phyloP scores from a whole-genome alignment of 2,888 invertebrate species.

The Andrena haemorrhoa region DNA sequence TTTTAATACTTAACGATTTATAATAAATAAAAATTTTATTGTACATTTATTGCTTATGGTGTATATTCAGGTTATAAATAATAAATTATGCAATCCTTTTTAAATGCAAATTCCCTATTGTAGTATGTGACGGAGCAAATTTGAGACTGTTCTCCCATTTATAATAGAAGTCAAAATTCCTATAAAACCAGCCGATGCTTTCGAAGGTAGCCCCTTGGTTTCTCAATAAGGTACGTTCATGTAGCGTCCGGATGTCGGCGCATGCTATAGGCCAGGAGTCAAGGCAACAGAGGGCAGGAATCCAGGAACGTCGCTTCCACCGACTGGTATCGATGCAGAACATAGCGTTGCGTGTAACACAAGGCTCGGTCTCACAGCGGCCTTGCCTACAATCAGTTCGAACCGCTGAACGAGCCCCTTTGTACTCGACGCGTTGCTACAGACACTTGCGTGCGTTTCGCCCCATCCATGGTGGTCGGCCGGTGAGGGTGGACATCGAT shows the following conservation, averaged over 20 bases:
- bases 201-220: background rate
- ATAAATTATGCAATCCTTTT: no score
- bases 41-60: no score
- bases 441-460: conserved; percentile 9
- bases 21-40: no score
- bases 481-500: conserved; percentile 21
- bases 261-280: background rate
- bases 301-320: background rate
- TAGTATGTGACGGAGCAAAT: no score
- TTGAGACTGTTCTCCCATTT: no score
- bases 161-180: no score
- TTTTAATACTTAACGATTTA: no score
- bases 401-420: conserved; percentile 26
- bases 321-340: conserved; percentile 17
- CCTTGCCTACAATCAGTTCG: conserved; percentile 1
- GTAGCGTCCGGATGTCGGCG: background rate
- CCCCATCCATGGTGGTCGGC: background rate
- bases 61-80: no score
- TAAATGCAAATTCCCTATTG: no score
- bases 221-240: background rate
- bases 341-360: background rate
- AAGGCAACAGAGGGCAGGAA: conserved; percentile 7
- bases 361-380: conserved; percentile 8
- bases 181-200: no score
- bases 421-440: conserved; percentile 17